These are phyloP conservation scores for Nycticryphes semicollaris DNA, from an alignment of 2,113 vertebrate species.

Conservation along the genomic window DNA sequence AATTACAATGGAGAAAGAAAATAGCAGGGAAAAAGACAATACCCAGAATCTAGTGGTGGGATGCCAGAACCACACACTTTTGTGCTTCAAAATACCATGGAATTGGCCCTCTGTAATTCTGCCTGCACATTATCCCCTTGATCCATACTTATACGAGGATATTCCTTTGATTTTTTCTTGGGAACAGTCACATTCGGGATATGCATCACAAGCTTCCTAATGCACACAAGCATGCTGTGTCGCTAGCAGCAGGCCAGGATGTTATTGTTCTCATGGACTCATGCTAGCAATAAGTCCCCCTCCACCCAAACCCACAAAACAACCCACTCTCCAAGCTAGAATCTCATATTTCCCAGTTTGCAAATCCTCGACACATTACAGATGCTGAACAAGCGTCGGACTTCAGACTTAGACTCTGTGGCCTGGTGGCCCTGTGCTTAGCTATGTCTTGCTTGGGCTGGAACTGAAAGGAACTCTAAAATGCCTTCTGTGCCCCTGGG, in stretches of 20 bases:
- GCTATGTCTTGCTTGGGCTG: background rate
- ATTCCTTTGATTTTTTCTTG: background rate
- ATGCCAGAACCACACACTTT: background rate
- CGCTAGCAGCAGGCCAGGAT: slow-evolving; percentile 10
- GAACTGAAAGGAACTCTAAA: background rate
- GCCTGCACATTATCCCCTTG: background rate
- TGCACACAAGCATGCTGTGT: background rate
- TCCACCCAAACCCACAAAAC: background rate
- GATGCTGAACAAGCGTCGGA: background rate
- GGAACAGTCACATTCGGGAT: background rate
- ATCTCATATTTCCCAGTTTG: background rate
- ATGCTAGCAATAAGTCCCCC: slow-evolving; percentile 4
- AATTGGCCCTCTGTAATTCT: background rate
- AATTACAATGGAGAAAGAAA: slow-evolving; percentile 2
- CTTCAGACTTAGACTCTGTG: background rate
- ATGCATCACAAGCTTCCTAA: background rate
- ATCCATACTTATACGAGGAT: background rate
- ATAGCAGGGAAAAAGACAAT: background rate
- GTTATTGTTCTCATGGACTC: slow-evolving; percentile 29
- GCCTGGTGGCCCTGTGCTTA: background rate
- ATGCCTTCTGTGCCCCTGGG: background rate
- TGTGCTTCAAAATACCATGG: background rate
- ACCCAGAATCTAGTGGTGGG: background rate
- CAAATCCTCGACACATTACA: background rate
- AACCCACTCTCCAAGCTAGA: background rate